Conservation (phyloP, 2,113 vertebrate species). For the Haemorhous mexicanus region DNA sequence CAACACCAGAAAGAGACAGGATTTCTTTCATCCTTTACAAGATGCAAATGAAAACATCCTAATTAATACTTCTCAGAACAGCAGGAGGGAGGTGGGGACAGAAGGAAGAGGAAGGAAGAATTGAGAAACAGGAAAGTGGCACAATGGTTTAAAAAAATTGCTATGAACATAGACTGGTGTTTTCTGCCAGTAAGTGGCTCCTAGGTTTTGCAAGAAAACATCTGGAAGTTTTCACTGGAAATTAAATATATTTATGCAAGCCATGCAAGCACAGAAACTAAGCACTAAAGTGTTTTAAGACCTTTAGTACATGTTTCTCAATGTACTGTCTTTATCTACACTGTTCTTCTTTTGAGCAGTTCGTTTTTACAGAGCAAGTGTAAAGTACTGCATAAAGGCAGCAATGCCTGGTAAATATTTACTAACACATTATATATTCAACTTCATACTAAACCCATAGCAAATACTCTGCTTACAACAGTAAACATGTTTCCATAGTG, state of each 20-base stretch:
- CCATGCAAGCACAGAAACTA: not conserved
- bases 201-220: not conserved
- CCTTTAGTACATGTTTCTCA: not conserved
- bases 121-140: constrained; percentile 32
- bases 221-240: not conserved
- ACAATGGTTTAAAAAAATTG: not conserved
- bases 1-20: fast-evolving
- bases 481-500: not conserved
- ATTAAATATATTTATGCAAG: not conserved
- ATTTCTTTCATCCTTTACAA: not conserved
- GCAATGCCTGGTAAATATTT: not conserved
- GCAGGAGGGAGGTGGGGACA: not conserved
- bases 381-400: not conserved
- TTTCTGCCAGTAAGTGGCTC: not conserved
- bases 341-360: not conserved
- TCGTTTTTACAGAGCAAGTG: not conserved
- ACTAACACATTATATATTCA: not conserved
- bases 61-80: not conserved
- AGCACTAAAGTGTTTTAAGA: not conserved
- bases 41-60: not conserved
- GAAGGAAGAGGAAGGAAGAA: constrained; percentile 19
- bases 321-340: not conserved
- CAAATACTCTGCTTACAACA: not conserved
- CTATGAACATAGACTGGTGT: not conserved
- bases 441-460: not conserved